phyloP scores from a whole-genome alignment of 2,797 vertebrate species.

The Amphiprion clarkii region DNA sequence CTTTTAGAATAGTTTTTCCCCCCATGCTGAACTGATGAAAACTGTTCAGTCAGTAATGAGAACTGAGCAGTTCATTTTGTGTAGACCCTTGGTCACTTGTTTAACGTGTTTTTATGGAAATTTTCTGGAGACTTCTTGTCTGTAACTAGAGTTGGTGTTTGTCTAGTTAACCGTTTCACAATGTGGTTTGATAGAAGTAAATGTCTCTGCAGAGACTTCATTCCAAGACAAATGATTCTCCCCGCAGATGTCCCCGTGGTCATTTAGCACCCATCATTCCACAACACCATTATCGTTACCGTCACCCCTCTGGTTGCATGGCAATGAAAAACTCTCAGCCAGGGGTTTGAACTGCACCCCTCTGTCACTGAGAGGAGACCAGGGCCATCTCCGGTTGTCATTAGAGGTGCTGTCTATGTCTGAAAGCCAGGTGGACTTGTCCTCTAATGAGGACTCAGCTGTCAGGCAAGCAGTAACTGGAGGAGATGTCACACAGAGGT shows the following conservation, averaged over 20 bases:
- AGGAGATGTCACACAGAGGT: slow-evolving; percentile 65
- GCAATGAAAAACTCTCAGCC: slow-evolving; percentile 41
- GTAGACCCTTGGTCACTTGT: slow-evolving; percentile 1
- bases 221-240: slow-evolving; percentile 45
- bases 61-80: slow-evolving; percentile 35
- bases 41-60: slow-evolving; percentile 31
- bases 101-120: slow-evolving; percentile 6
- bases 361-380: slow-evolving; percentile 58
- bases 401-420: slow-evolving; percentile 67
- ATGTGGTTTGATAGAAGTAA: slow-evolving; percentile 12
- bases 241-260: slow-evolving; percentile 33
- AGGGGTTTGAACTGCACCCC: slow-evolving; percentile 65
- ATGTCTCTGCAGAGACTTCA: slow-evolving; percentile 11
- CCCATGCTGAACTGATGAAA: slow-evolving; percentile 40
- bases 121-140: slow-evolving; percentile 2
- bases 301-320: slow-evolving; percentile 61
- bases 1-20: slow-evolving; percentile 32
- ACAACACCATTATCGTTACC: slow-evolving; percentile 61
- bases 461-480: slow-evolving; percentile 62
- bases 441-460: slow-evolving; percentile 72
- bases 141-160: slow-evolving; percentile 1
- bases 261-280: slow-evolving; percentile 59
- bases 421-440: slow-evolving; percentile 73
- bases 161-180: slow-evolving; percentile 19
- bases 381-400: slow-evolving; percentile 71